Percentiles rank a stretch among this genome's conserved stretches.
phyloP scores from a whole-genome alignment of 1,140 invertebrate genomes.

The Achatina immaculata region DNA sequence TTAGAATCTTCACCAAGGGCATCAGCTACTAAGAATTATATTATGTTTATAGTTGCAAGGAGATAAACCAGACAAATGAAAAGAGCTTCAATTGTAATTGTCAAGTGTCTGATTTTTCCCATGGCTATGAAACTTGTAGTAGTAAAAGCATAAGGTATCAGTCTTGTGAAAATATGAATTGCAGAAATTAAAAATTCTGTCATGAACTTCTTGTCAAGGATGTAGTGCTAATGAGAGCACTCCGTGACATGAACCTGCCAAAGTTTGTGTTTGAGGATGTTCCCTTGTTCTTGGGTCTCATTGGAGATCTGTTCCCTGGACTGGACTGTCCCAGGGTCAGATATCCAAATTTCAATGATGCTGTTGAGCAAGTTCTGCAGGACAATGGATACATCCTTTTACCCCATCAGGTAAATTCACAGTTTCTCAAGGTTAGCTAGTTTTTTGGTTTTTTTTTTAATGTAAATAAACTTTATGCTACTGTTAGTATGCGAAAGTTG shows the following conservation, averaged over 20 bases:
- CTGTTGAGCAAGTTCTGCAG: constrained; percentile 79
- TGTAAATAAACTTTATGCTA: too few relatives aligned
- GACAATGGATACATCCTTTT: constrained; percentile 81
- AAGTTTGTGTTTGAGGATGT: constrained; percentile 93
- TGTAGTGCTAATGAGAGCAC: constrained; percentile 87
- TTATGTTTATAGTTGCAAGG: too few relatives aligned
- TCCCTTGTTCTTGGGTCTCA: constrained; percentile 87
- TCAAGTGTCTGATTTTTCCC: too few relatives aligned
- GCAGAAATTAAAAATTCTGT: background rate
- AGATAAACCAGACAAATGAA: too few relatives aligned
- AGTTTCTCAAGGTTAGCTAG: background rate
- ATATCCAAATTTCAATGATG: constrained; percentile 87
- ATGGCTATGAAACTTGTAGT: too few relatives aligned
- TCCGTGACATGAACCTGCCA: constrained; percentile 91
- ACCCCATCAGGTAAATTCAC: constrained; percentile 78
- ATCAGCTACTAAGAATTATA: too few relatives aligned
- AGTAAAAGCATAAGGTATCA: too few relatives aligned
- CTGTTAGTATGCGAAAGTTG: too few relatives aligned
- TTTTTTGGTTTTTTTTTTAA: background rate
- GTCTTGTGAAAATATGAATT: background rate
- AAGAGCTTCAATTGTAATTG: too few relatives aligned
- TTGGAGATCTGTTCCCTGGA: constrained; percentile 89
- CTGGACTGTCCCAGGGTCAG: constrained; percentile 86
- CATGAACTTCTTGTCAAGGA: constrained; percentile 72
- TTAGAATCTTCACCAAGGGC: too few relatives aligned